Evolutionary conservation across 1,140 invertebrate genomes (phyloP), one percentile per base, ranked within the genome.

Genomic region (Rhopalosiphum maidis): DNA sequence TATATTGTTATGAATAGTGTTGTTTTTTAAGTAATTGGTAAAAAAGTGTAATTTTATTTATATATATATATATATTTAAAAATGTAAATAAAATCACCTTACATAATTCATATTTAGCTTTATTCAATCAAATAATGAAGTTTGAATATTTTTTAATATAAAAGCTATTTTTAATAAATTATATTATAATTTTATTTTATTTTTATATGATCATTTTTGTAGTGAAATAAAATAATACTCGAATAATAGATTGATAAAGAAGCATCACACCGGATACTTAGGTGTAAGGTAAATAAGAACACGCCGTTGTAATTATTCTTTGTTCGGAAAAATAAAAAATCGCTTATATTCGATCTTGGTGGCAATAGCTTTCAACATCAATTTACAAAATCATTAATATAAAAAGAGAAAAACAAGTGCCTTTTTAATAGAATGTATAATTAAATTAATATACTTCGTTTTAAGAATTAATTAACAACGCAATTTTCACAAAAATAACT

Each of bases 371-470:
- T n/a, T n/a, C 86, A 30, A 88, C 15, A n/a, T 8, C n/a, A 51
- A 88, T 88, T 88, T 88, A 88, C 11, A 86, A 86, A 86, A 30
- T 35, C 43, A 48, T 88, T 88, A 46, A 87, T 87, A 37, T 15
- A 46, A 46, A 37, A 77, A 11, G 23, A 9, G 9, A 30, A 85
- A 41, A 41, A 43, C 82, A 23, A 85, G 60, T 35, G 22, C 2
- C 9, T 85, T 85, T 85, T 43, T 23, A 85, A 41, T 7, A 43
- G 83, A 41, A 41, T 41, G 23, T 35, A 83, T 37, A 83, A 83
- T 83, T 37, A 9, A 37, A 83, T 83, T 83, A 83, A 18, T 83
- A 23, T 83, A 37, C 77, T 37, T 83, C 37, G 22, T 83, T 37
- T 83, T 37, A 83, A 22, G 7, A 83, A 37, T 83, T 37, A 83